Evolutionary conservation across 2,113 vertebrate genomes (phyloP), one percentile per base, ranked within the genome.

Genomic region (Aptenodytes patagonicus): DNA sequence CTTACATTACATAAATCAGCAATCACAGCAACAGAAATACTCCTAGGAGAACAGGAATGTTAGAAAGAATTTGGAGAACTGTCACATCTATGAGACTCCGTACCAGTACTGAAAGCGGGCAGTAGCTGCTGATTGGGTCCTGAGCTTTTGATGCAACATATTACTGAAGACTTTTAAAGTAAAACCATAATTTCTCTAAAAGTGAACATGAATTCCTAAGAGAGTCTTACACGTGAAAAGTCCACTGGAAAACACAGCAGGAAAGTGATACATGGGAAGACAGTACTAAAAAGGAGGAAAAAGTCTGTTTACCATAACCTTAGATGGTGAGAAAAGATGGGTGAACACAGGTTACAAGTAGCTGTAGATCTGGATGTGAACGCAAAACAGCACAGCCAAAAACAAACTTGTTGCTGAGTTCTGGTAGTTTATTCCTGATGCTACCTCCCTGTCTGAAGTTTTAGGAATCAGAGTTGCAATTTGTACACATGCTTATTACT

Each of bases 321-420:
- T 28, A 77, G 55, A 38, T 88, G 42, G 4, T 54, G 22, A 86
- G 40, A 76, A 81, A 70, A 51, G 18, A 75, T 44, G 57, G 88
- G 17, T 29, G 25, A 94, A 46, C 10, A 26, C 13, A 58, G 13
- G 12, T 64, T 64, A 55, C 17, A 34, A 26, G 34, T 22, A 49
- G 46, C 24, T 44, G 46, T 66, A 71, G 29, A 25, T 86, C 64
- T 94, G 77, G 38, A 81, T 51, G 34, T 3, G 13, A 57, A 57
- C 26, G 68, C 0, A 4, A 52, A 87, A 22, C 13, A n/a, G 32
- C 0, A 0, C 3, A 25, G 81, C 28, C 8, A n/a, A 54, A 52
- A 69, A 13, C 8, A 81, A 77, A 46, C 21, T 68, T 34, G 10
- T 32, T 95, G 49, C 17, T 66, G 44, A 57, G 26, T 93, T 90